A percentile compares a stretch with the other conserved stretches of the same genome.
Conservation (phyloP, 2,113 vertebrate genomes). For the Eurypyga helias region DNA sequence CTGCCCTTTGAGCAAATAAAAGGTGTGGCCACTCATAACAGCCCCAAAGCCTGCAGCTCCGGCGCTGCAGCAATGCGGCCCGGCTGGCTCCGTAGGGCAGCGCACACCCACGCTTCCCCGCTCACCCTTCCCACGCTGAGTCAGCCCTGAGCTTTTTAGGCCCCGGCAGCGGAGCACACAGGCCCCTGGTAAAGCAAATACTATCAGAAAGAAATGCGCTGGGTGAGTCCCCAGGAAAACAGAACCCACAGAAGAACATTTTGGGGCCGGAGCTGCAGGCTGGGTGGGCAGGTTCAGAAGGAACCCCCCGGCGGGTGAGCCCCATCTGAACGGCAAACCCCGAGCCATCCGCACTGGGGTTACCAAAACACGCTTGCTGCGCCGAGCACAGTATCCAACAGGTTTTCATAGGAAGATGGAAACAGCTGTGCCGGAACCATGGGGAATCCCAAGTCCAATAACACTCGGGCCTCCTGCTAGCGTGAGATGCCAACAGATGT, state of each 20-base stretch:
- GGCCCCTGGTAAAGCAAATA: neutral
- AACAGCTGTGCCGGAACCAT: neutral
- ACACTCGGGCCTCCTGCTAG: neutral
- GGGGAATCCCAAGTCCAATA: fast-evolving
- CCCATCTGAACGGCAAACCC: no score
- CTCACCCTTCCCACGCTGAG: neutral
- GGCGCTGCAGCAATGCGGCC: conserved; percentile 51
- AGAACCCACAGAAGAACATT: neutral
- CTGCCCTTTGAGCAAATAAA: conserved; percentile 57
- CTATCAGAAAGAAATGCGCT: neutral
- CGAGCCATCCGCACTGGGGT: neutral
- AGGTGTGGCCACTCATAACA: conserved; percentile 65
- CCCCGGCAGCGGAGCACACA: neutral
- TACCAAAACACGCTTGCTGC: neutral
- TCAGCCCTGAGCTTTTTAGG: conserved; percentile 1
- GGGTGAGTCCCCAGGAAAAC: neutral
- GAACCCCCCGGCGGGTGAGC: neutral
- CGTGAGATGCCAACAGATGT: fast-evolving
- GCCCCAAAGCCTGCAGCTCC: conserved; percentile 33
- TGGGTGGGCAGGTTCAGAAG: neutral
- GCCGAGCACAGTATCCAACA: neutral
- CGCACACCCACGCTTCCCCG: conserved; percentile 35
- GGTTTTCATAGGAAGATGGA: neutral
- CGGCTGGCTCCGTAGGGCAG: conserved; percentile 39
- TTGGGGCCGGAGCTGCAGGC: neutral